Conservation (phyloP, 2,113 vertebrate genomes). For the Baryphthengus martii region DNA sequence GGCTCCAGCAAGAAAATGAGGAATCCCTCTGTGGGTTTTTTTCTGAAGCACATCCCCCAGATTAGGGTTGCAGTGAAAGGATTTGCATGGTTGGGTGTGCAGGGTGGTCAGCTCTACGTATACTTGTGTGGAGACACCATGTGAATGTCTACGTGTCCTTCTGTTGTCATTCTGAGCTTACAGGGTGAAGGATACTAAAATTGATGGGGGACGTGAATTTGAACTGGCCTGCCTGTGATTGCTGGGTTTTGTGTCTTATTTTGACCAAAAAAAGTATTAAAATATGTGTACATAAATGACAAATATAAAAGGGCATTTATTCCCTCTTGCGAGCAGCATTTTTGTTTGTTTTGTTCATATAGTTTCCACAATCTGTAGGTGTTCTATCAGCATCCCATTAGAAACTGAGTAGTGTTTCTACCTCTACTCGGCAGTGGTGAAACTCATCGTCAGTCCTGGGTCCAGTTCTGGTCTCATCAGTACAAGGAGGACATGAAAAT, state of each 20-base stretch:
- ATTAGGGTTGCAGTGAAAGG: neutral
- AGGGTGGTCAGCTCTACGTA: neutral
- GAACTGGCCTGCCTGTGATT: neutral
- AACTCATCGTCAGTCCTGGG: neutral
- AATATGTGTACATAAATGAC: neutral
- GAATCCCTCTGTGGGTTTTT: neutral
- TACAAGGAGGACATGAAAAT: neutral
- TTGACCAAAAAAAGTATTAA: neutral
- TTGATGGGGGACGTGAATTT: neutral
- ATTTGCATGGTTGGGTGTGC: neutral
- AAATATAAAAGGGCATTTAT: conserved; percentile 1
- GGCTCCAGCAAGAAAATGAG: neutral
- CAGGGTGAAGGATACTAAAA: neutral
- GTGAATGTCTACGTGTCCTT: neutral
- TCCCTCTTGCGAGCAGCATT: neutral
- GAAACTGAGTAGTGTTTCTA: neutral
- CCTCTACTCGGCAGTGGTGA: neutral
- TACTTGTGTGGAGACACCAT: neutral
- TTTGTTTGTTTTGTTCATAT: neutral
- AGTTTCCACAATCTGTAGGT: neutral
- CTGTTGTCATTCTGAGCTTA: neutral
- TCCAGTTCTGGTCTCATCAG: neutral
- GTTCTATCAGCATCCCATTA: neutral
- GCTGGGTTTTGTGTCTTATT: neutral
- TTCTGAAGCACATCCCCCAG: neutral